A percentile compares a stretch with the other conserved stretches of the same genome.
Evolutionary conservation across 2,797 vertebrate species (phyloP).

Genomic region (Crocidura indochinensis): DNA sequence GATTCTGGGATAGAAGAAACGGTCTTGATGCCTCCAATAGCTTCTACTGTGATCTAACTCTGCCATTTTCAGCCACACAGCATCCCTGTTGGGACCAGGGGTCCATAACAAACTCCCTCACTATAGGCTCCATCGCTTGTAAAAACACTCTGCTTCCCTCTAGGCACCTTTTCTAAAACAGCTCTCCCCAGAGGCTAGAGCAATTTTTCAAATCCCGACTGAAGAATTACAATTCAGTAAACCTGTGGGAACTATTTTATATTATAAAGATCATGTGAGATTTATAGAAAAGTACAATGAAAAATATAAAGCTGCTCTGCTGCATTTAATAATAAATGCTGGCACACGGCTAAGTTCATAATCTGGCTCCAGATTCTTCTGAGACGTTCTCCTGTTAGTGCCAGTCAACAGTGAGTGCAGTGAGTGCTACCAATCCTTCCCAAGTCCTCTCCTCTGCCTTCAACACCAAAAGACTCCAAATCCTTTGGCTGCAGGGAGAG

Average conservation of each 20-base stretch:
- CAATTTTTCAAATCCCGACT: slow-evolving; percentile 14
- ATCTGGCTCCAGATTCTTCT: slow-evolving; percentile 29
- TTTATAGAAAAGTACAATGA: not conserved
- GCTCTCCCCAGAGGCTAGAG: not conserved
- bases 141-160: not conserved
- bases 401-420: not conserved
- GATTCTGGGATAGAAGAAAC: not conserved
- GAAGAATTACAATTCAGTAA: slow-evolving; percentile 54
- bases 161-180: not conserved
- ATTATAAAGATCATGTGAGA: slow-evolving; percentile 38
- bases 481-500: not conserved
- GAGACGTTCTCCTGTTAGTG: not conserved
- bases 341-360: not conserved
- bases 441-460: not conserved
- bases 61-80: not conserved
- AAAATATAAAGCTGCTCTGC: slow-evolving; percentile 6
- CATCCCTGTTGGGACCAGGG: not conserved
- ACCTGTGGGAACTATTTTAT: not conserved
- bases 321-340: not conserved
- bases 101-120: not conserved
- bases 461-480: not conserved
- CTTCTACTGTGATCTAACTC: not conserved
- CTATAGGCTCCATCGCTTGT: not conserved
- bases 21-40: not conserved
- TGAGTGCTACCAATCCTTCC: not conserved